Evolutionary conservation across 2,113 vertebrate species (phyloP), one percentile per base, ranked within the genome.

Genomic region (Cyanoramphus novaezelandiae): DNA sequence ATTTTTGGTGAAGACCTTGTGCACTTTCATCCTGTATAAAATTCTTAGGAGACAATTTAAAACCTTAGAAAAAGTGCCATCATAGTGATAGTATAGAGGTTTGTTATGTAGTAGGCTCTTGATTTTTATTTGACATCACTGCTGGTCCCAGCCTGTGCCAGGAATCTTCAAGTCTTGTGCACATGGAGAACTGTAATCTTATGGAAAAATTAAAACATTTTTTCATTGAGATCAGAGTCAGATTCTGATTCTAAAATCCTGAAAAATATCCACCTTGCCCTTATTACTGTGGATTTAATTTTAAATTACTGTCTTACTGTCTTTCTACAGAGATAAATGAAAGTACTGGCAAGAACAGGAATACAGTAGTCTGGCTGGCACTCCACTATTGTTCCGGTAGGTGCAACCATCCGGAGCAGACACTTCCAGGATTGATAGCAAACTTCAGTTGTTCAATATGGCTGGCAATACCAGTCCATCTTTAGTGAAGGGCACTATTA

Each of bases 401-500:
- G 83, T 97, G 57, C 93, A 94, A 88, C 95, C 93, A 94, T 93
- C 82, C 50, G 10, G 87, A 97, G 72, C 63, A 97, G 92, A 86
- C 91, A 63, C 88, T 97, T 93, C 94, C 96, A 98, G 97, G 93
- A 97, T 94, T 96, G 95, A 96, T 97, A 96, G 95, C 91, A 98
- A 98, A 97, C 87, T 94, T 96, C 67, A 86, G 64, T 86, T 43
- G 70, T 92, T 98, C 96, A 93, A 95, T 92, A 91, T 6, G 8
- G 88, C 95, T 70, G 37, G 95, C 15, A 72, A 92, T 96, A 94
- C 94, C 83, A 82, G 97, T 93, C 96, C 87, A 92, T 97, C 97
- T 97, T 97, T 92, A 75, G 59, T 94, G 81, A 91, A 94, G 95
- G 96, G 90, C 92, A 88, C 98, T 97, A 98, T 98, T 98, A 98